Conservation (phyloP, 2,113 vertebrate genomes). For the Antechinus flavipes region DNA sequence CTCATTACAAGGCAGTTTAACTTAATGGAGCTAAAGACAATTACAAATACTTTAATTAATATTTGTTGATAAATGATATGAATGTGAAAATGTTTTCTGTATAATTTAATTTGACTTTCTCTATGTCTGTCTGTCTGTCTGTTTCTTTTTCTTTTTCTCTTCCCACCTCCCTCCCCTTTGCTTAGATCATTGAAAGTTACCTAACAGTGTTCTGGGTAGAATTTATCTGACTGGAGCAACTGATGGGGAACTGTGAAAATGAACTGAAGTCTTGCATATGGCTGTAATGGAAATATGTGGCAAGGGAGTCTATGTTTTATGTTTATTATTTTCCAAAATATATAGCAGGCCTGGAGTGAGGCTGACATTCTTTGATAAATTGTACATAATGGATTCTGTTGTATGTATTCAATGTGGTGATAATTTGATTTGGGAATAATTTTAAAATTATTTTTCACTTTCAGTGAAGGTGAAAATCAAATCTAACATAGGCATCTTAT, state of each 20-base stretch:
- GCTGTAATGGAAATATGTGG: neutral
- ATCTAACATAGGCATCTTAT: neutral
- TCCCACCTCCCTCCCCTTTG: neutral
- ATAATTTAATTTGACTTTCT: neutral
- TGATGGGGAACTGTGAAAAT: neutral
- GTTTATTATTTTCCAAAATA: neutral
- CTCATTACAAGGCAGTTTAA: neutral
- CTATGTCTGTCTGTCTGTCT: neutral
- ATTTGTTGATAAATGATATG: neutral
- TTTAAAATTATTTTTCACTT: neutral
- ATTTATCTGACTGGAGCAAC: neutral
- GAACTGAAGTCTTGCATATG: neutral
- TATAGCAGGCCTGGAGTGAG: neutral
- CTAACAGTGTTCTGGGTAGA: neutral
- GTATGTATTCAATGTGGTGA: neutral
- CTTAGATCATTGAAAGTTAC: neutral
- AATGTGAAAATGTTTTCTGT: neutral
- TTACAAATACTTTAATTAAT: neutral
- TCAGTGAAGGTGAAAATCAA: neutral
- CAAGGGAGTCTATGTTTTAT: neutral
- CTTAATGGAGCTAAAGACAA: neutral
- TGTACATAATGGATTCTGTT: neutral
- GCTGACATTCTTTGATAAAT: neutral
- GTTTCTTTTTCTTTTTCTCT: too few species aligned
- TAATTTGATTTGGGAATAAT: neutral